Evolutionary conservation across 2,113 vertebrate species (phyloP), one percentile per base, ranked within the genome.

Genomic region (Lontra canadensis): DNA sequence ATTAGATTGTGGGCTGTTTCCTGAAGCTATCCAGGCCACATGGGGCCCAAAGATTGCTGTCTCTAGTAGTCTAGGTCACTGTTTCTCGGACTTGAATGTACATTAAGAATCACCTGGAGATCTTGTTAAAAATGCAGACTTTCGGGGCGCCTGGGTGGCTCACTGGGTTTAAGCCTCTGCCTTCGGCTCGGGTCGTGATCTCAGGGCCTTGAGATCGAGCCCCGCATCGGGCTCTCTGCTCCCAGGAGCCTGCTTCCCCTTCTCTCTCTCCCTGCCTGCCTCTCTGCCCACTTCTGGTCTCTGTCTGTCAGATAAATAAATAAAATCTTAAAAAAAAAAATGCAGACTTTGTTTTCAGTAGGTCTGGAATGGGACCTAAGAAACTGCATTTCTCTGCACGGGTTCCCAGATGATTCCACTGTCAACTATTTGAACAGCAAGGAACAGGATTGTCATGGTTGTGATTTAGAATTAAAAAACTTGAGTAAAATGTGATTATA

Each of bases 401-500:
- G n/a, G 29, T 84, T 86, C 63, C 36, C 69, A 57, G 73, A 12
- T 87, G 44, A 74, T 57, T 4, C 14, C 31, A 57, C 1, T 63
- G 69, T 59, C 29, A 31, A 73, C 29, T 76, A 17, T 89, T 44
- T 79, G 9, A 84, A 26, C 29, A 87, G 73, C 39, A 59, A 86
- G 59, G 47, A 73, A 71, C 18, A 55, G 26, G 76, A 69, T 83
- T 63, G 34, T 69, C 59, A 25, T 61, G 88, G 25, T 39, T 78
- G 34, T n/a, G 21, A 78, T 71, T 84, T 91, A 88, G 82, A 83
- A 55, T 83, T 90, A 61, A 44, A 96, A 96, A 47, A 49, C 5
- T 52, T 7, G n/a, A 14, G 21, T 61, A 82, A 87, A 61, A 36
- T 82, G 47, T 49, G 42, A 74, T 73, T 94, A 7, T 74, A 74